Conservation (phyloP, 2,113 vertebrate species). For the Phodopus roborovskii region DNA sequence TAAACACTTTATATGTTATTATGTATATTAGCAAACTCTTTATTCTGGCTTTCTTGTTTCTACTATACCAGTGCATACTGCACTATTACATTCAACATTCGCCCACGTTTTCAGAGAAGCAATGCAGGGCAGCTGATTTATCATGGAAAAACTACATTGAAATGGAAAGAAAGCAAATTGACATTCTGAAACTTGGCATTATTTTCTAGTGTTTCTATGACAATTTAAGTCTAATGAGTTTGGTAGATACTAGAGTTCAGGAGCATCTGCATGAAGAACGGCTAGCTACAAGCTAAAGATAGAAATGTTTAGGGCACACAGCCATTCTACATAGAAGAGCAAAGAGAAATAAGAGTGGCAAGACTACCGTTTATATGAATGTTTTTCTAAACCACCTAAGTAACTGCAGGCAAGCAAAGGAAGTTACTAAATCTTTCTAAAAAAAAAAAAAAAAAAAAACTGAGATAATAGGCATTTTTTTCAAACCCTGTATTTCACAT, state of each 20-base stretch:
- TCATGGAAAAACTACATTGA: constrained; percentile 40
- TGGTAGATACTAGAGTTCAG: constrained; percentile 60
- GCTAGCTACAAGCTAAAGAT: constrained; percentile 66
- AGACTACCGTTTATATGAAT: constrained; percentile 19
- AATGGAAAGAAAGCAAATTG: constrained; percentile 68
- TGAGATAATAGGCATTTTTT: constrained; percentile 71
- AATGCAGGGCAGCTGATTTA: not conserved
- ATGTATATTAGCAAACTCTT: not conserved
- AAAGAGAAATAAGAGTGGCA: constrained; percentile 56
- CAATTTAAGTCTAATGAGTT: constrained; percentile 75
- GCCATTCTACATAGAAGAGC: constrained; percentile 16
- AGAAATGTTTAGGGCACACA: constrained; percentile 62
- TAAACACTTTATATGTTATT: not conserved
- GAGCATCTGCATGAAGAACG: constrained; percentile 63
- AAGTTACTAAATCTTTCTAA: constrained; percentile 56
- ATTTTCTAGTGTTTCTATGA: constrained; percentile 65
- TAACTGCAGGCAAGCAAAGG: constrained; percentile 61
- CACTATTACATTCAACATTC: not conserved
- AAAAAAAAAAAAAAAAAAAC: constrained; percentile 28
- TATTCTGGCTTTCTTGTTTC: not conserved
- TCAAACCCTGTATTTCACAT: constrained; percentile 79
- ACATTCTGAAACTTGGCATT: constrained; percentile 61
- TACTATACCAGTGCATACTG: not conserved
- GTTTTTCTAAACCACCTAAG: constrained; percentile 58
- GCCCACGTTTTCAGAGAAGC: not conserved